phyloP scores from a whole-genome alignment of 2,888 invertebrate genomes.

The Teleiodes luculella region DNA sequence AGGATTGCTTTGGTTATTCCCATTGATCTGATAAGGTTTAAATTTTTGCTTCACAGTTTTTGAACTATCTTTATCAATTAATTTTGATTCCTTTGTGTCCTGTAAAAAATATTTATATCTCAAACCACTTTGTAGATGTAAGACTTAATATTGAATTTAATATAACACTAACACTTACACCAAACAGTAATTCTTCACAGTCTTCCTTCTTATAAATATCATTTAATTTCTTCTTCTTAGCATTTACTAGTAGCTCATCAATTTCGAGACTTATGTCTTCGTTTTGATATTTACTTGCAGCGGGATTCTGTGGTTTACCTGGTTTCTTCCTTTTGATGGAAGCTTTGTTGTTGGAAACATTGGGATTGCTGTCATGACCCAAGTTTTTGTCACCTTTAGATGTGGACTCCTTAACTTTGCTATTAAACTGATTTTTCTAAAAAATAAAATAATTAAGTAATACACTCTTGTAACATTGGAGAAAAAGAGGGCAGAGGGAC shows the following conservation, averaged over 20 bases:
- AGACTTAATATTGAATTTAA: no score
- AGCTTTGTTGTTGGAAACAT: not conserved
- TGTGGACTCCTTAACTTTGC: not conserved
- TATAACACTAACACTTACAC: constrained; percentile 11
- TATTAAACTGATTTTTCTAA: not conserved
- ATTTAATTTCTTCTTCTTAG: constrained; percentile 51
- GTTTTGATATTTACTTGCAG: constrained; percentile 24
- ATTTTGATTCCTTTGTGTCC: not conserved
- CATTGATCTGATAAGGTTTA: not conserved
- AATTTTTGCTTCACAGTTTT: not conserved
- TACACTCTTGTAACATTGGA: no score
- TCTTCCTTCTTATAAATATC: constrained; percentile 42
- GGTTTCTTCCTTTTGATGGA: constrained; percentile 18
- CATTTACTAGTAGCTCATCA: constrained; percentile 48
- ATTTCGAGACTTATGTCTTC: constrained; percentile 37
- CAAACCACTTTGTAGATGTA: no score
- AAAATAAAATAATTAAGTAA: not conserved
- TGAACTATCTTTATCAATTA: not conserved
- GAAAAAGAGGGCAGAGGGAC: no score
- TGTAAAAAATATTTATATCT: no score
- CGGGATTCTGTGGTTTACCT: constrained; percentile 17
- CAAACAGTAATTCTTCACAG: constrained; percentile 37
- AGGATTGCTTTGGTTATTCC: not conserved
- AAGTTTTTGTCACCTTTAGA: not conserved
- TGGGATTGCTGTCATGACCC: not conserved